Conservation (phyloP, 2,797 vertebrate species). For the Echiichthys vipera region DNA sequence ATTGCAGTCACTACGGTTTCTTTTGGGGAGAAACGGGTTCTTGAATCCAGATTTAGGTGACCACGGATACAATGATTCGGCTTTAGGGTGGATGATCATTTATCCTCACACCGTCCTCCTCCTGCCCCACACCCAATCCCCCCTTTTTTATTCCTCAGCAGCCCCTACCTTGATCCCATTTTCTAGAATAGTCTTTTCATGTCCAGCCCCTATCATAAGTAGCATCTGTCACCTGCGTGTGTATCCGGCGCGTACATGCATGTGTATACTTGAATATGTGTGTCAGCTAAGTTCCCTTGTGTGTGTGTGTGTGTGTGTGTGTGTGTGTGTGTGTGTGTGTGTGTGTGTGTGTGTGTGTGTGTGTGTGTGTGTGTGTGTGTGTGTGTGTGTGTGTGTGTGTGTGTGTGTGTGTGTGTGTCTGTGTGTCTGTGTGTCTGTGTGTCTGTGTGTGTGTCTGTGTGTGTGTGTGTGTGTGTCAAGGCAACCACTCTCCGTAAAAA, state of each 20-base stretch:
- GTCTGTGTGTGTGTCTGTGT: slow-evolving; percentile 15
- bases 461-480: slow-evolving; percentile 31
- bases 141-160: slow-evolving; percentile 35
- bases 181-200: slow-evolving; percentile 78
- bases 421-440: slow-evolving; percentile 34
- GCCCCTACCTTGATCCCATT: slow-evolving; percentile 63
- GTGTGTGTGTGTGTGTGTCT: slow-evolving; percentile 26
- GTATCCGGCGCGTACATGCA: slow-evolving; percentile 46
- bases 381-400: slow-evolving; percentile 30
- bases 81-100: slow-evolving; percentile 38
- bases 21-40: slow-evolving; percentile 7
- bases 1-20: slow-evolving; percentile 22
- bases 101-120: slow-evolving; percentile 42
- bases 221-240: slow-evolving; percentile 64
- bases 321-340: slow-evolving; percentile 39
- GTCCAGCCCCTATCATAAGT: slow-evolving; percentile 48
- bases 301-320: slow-evolving; percentile 23
- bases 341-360: neutral
- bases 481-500: slow-evolving; percentile 59
- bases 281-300: slow-evolving; percentile 40
- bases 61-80: slow-evolving; percentile 28
- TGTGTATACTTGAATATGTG: slow-evolving; percentile 36
- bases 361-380: neutral
- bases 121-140: neutral
- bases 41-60: slow-evolving; percentile 21